A percentile compares a stretch with the other conserved stretches of the same genome.
phyloP scores from a whole-genome alignment of 2,888 invertebrate species.

The Toxonevra muliebris region DNA sequence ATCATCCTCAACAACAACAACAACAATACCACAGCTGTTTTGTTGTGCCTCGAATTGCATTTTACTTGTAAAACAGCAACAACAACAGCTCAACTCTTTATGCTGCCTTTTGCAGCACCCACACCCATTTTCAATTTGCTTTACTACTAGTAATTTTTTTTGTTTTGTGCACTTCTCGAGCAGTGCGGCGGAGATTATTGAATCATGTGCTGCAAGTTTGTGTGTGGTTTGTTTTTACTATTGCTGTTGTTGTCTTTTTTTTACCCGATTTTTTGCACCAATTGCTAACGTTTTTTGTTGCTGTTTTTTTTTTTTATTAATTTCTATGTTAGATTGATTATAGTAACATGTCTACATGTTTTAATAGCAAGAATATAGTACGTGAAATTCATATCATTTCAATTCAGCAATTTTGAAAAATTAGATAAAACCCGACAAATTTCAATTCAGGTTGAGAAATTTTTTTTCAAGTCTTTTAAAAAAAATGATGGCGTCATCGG shows the following conservation, averaged over 20 bases:
- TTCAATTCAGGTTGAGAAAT: too few relatives aligned
- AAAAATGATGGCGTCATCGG: too few relatives aligned
- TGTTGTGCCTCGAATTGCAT: too few relatives aligned
- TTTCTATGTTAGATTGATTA: background rate
- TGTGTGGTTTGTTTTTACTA: background rate
- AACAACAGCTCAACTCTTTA: constrained; percentile 9
- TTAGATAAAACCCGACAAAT: too few relatives aligned
- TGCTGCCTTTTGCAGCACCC: background rate
- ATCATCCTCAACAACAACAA: too few relatives aligned
- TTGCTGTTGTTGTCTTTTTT: background rate
- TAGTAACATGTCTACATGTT: background rate
- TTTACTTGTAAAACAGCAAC: background rate
- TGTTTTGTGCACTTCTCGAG: background rate
- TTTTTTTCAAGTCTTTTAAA: too few relatives aligned
- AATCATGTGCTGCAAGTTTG: background rate
- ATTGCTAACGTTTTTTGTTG: background rate
- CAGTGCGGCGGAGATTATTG: too few relatives aligned
- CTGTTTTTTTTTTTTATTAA: background rate
- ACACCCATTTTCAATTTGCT: constrained; percentile 1
- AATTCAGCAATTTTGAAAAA: too few relatives aligned
- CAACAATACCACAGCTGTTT: too few relatives aligned
- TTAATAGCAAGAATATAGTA: too few relatives aligned
- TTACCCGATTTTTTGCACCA: background rate
- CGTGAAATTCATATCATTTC: too few relatives aligned
- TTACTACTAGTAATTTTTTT: background rate